Evolutionary conservation across 2,797 vertebrate species (phyloP), one percentile per base, ranked within the genome.

Genomic region (Mastacembelus armatus): DNA sequence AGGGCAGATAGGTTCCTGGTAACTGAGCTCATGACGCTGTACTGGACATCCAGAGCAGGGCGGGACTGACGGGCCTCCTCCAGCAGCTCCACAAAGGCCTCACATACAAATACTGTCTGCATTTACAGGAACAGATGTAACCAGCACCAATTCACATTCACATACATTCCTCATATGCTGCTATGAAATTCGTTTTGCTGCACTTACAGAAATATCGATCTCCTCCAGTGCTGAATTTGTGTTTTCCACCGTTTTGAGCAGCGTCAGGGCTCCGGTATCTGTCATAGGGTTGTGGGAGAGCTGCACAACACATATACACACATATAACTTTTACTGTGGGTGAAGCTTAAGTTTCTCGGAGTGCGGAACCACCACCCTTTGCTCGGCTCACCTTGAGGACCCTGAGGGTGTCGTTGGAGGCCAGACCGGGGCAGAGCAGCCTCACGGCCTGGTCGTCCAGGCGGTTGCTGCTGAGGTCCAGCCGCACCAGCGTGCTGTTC

Each of bases 201-300:
- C 27, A 72, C 94, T 93, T 85, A 95, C 94, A 15, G 91, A 91
- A 71, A 95, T 90, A 74, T 95, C 86, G 5, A 95, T 81, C 21
- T 93, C 89, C 66, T 93, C 91, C 74, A 95, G 58, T 18, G 47
- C 86, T 71, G 91, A 92, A 26, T 76, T 91, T 19, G 54, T 45
- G 71, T 90, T 94, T 65, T 71, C 90, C 35, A 95, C 55, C 3
- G 86, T 54, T 12, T 10, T 52, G 57, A 95, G 74, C 26, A 95
- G 78, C 0, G 6, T 61, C 45, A 78, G 4, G 16, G 93, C 93
- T 26, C 94, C 93, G 0, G 86, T 84, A 24, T 82, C 36, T 0
- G 63, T 92, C 14, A 95, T 33, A 1, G 85, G 86, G 77, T 95
- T 95, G 12, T 76, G 59, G 2, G 87, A 81, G 36, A 95, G 85